phyloP scores from a whole-genome alignment of 2,113 vertebrate genomes.

The Pongo abelii region DNA sequence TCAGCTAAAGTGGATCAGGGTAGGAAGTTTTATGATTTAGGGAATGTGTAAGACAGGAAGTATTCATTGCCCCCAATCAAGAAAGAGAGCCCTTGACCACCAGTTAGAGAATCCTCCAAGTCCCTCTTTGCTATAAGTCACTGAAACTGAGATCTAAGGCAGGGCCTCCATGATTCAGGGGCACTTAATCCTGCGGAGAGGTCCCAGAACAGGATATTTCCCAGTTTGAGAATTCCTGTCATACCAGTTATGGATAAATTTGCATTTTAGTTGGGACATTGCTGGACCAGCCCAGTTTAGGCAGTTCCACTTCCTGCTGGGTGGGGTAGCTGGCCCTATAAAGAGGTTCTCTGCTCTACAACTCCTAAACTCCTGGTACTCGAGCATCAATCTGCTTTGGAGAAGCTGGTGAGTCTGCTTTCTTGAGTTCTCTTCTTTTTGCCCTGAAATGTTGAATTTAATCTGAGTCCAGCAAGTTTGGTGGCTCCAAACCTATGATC shows the following conservation, averaged over 20 bases:
- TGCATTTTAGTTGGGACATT: slow-evolving; percentile 48
- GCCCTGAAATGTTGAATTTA: neutral
- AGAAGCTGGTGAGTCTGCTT: neutral
- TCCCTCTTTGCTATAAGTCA: neutral
- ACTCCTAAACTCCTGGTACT: neutral
- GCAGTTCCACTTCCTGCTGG: neutral
- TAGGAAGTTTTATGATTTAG: neutral
- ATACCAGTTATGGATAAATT: neutral
- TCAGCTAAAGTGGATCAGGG: neutral
- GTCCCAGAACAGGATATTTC: neutral
- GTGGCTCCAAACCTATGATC: neutral
- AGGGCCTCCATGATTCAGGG: neutral
- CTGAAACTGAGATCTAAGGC: neutral
- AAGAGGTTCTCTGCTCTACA: neutral
- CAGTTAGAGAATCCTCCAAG: neutral
- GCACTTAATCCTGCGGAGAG: neutral
- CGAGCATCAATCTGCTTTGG: neutral
- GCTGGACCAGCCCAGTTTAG: neutral
- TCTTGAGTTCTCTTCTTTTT: neutral
- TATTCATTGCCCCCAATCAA: neutral
- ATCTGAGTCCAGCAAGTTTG: neutral
- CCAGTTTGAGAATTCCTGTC: neutral
- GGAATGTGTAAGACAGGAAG: neutral
- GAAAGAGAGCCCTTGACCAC: neutral
- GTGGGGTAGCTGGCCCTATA: slow-evolving; percentile 40